These are phyloP conservation scores for Pomacea maculata DNA, from an alignment of 1,140 invertebrate genomes.

Conservation along the genomic window DNA sequence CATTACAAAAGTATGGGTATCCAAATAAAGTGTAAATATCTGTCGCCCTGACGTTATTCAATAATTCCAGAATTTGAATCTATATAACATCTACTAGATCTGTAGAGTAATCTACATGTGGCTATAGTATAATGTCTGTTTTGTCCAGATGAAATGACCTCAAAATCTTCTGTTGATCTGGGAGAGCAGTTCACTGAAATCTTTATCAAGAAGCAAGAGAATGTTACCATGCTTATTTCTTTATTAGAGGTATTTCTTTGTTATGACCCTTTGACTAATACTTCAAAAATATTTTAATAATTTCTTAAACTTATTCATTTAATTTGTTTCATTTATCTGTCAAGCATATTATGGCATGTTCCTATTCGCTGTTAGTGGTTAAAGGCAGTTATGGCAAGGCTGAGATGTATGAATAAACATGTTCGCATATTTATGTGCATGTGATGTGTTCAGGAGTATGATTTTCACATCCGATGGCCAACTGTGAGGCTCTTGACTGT, in stretches of 20 bases:
- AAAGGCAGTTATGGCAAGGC: background rate
- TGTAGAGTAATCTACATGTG: background rate
- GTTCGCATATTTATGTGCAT: slow-evolving; percentile 28
- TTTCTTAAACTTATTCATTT: too few species aligned
- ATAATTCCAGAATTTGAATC: background rate
- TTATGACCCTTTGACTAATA: background rate
- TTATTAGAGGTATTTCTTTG: slow-evolving; percentile 78
- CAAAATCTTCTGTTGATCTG: slow-evolving; percentile 44
- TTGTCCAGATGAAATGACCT: slow-evolving; percentile 48
- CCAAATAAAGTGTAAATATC: background rate
- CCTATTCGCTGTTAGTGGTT: too few species aligned
- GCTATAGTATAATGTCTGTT: slow-evolving; percentile 6
- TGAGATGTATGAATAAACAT: slow-evolving; percentile 2
- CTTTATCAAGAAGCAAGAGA: slow-evolving; percentile 92
- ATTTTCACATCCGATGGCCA: slow-evolving; percentile 90
- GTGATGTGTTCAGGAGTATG: slow-evolving; percentile 74
- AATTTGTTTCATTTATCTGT: too few species aligned
- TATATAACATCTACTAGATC: background rate
- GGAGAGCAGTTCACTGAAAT: slow-evolving; percentile 99
- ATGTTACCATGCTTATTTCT: slow-evolving; percentile 84
- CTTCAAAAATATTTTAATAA: too few species aligned
- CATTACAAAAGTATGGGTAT: too few species aligned
- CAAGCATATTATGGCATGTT: too few species aligned
- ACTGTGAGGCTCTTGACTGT: slow-evolving; percentile 61
- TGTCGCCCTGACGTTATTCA: background rate